Evolutionary conservation across 2,888 invertebrate genomes (phyloP), one percentile per base, ranked within the genome.

Genomic region (Cynaeus angustus): DNA sequence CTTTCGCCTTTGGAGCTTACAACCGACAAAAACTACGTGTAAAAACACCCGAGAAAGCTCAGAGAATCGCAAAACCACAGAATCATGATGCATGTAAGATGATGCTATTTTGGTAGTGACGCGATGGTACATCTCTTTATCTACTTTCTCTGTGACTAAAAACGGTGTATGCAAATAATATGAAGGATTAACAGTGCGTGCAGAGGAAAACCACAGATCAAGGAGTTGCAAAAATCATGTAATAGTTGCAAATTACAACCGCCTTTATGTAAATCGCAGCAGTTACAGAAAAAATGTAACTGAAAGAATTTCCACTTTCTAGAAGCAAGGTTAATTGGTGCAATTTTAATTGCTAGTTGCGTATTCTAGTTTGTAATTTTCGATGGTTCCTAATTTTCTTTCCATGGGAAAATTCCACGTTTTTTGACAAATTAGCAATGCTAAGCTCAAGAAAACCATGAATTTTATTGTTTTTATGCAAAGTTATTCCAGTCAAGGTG

Each of bases 231-330:
- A 41, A 41, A 41, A 10, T 12, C 41, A 14, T 13, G 53, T 53
- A 56, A 56, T 56, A 38, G 26, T 41, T 16, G 38, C 14, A 16
- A 56, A 56, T 56, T 37, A 9, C 56, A 41, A 38, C 16, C 8
- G 21, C 48, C 13, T 50, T 26, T 43, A 58, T 58, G 56, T 12
- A 58, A 58, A 58, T 58, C 21, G 28, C 37, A 14, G 33, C 9
- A 26, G 12, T 14, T 10, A n/a, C 12, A 7, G 3, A 13, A 53
- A 53, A 33, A 37, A 53, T 53, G 53, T 33, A 53, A 41, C 26
- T 46, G 37, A 41, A 62, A 62, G 50, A 52, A 59, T 59, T 59
- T 62, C 50, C 62, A 62, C 62, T 62, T 62, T 62, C 62, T 62
- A 62, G 38, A 59, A 41, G 33, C 59, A 59, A 59, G 59, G 59